Evolutionary conservation across 2,797 vertebrate genomes (phyloP).

Genomic region (Arrhamphus sclerolepis): DNA sequence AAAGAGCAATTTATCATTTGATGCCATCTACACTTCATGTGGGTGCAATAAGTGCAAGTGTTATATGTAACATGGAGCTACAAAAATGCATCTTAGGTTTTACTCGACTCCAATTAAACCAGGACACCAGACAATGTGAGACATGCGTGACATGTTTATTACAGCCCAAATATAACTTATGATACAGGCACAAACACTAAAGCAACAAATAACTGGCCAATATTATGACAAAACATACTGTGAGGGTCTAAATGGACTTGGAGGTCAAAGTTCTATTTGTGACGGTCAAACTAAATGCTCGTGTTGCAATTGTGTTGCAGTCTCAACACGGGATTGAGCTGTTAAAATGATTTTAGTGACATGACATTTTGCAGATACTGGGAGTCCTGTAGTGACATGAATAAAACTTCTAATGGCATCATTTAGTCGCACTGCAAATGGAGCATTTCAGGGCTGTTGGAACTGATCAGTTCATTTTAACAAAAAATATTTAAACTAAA

Average conservation of each 20-base stretch:
- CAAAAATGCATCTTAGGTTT: too few relatives aligned
- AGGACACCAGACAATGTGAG: too few relatives aligned
- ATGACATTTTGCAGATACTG: slow-evolving; percentile 15
- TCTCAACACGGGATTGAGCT: slow-evolving; percentile 33
- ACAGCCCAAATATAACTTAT: neutral
- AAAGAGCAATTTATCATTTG: too few relatives aligned
- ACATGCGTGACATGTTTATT: too few relatives aligned
- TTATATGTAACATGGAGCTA: too few relatives aligned
- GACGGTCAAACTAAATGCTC: neutral
- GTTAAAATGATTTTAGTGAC: slow-evolving; percentile 33
- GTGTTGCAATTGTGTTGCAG: slow-evolving; percentile 28
- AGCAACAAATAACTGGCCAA: slow-evolving; percentile 5
- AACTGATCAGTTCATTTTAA: too few relatives aligned
- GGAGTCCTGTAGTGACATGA: slow-evolving; percentile 11
- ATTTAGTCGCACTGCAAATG: slow-evolving; percentile 2
- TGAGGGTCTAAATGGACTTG: too few relatives aligned
- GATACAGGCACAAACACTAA: neutral
- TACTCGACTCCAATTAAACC: too few relatives aligned
- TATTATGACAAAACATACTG: slow-evolving; percentile 7
- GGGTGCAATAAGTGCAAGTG: too few relatives aligned
- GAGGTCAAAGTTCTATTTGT: too few relatives aligned
- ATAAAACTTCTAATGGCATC: neutral
- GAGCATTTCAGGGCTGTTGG: neutral
- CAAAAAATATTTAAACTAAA: neutral
- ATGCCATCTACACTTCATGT: too few relatives aligned